Base-by-base conservation (phyloP, 2,113 vertebrate species). In the Brachyhypopomus occidentalis region DNA sequence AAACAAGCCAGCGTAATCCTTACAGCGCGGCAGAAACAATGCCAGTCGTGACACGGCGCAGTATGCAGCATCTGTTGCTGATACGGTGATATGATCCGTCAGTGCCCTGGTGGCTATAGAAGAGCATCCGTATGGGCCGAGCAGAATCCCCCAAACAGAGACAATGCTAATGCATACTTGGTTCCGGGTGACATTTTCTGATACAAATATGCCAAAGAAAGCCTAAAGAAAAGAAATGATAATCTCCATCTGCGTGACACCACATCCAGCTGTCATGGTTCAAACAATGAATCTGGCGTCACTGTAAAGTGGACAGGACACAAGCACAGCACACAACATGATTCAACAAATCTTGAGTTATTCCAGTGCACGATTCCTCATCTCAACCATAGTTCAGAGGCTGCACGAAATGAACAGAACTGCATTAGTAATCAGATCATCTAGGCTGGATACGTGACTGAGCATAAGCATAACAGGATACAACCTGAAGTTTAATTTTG, bases 11-110 rank as follows among this genome's bases (percentile, higher is more conserved):
- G 30, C 30, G 30, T 30, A 30, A 19, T 17, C 63, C 30, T 17
- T 12, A 17, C 70, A 64, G 58, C 62, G 22, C 34, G 41, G 7
- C 11, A 80, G 41, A 64, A 22, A 62, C 34, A 79, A 67, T 67
- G 45, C 22, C n/a, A 62, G 36, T 34, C 20, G 34, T 14, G 52
- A 41, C 20, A 70, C 23, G 6, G 55, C 12, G 12, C 45, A 12
- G 45, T 3, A 52, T 14, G 41, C 48, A 5, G 58, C 55, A 17
- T 45, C 38, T 22, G n/a, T 4, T 38, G 30, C 16, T n/a, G 38
- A 41, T 48, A 5, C 67, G 20, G 67, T 4, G 55, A 36, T 59
- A 70, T 36, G 17, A 69, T 77, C 41, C 34, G 17, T 55, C 27
- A 22, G 19, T 17, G 1, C 27, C 20, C 7, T 56, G 41, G 59